Evolutionary conservation across 2,888 invertebrate species (phyloP), one percentile per base, ranked within the genome.

Genomic region (Agrilus biguttatus): DNA sequence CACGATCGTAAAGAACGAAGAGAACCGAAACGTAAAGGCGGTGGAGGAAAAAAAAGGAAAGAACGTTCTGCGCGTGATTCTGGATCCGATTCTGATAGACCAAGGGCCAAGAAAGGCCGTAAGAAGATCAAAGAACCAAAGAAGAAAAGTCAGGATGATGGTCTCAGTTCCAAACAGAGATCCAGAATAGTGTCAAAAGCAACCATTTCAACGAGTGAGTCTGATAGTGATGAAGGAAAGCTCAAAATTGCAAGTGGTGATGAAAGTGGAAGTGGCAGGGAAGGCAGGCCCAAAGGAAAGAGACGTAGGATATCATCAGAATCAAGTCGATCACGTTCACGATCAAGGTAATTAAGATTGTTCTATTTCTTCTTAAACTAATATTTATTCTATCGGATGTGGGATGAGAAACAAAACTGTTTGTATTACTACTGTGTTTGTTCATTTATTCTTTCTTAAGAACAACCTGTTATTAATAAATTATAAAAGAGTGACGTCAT

Each of bases 121-220:
- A 59, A 53, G 45, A 53, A 62, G 51, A 46, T 63, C 57, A 49
- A 58, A 55, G 21, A 60, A 53, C 47, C 41, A 45, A 53, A 59
- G 52, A 50, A 56, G 50, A 53, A 62, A 55, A 45, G 57, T 38
- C 57, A 71, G 14, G 73, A 75, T 43, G 82, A 83, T 52, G 85
- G 86, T 17, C 76, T 86, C 44, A 75, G 85, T 34, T 76, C 81
- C 8, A 91, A 89, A 65, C 89, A 91, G 61, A 83, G 90, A 37
- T 76, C 83, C 49, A 82, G 89, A 58, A 84, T 93, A 60, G 83
- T 91, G 0, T 95, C 95, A 0, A 95, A 95, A 62, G 95, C 87
- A 45, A 91, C 90, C 0, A 93, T 96, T 51, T 95, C 93, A 0
- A 91, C 92, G 0, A 85, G 85, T 47, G 89, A 88, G 58, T 86